Evolutionary conservation across 1,140 invertebrate species (phyloP).

Genomic region (Papilio polyxenes): DNA sequence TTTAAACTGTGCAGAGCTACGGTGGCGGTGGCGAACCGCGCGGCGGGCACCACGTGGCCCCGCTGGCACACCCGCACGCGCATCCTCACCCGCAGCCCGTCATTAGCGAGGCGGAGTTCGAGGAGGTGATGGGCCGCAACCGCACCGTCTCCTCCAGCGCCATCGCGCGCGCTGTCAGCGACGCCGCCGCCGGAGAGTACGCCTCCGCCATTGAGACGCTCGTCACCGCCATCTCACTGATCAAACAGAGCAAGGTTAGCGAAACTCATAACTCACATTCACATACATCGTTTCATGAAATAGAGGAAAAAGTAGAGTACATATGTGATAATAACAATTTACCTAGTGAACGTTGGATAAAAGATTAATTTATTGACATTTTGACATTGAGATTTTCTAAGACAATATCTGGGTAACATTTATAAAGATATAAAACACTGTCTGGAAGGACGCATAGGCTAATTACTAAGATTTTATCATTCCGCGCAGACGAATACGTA

Average conservation of each 20-base stretch:
- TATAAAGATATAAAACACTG: no score
- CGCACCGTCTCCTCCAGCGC: constrained; percentile 98
- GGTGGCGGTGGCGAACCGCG: constrained; percentile 57
- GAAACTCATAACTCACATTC: background rate
- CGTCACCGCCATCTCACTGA: constrained; percentile 98
- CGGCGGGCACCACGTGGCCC: constrained; percentile 51
- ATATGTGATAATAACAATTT: no score
- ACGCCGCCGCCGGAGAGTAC: constrained; percentile 98
- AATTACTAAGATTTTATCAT: no score
- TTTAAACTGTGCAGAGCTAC: constrained; percentile 52
- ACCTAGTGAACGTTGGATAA: no score
- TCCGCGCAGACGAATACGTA: no score
- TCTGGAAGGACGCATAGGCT: no score
- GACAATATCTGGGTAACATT: no score
- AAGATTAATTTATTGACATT: no score
- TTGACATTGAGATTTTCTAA: no score
- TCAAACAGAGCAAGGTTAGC: constrained; percentile 96
- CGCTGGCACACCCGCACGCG: constrained; percentile 57
- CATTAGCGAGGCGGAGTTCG: constrained; percentile 96
- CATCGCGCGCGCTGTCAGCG: constrained; percentile 97
- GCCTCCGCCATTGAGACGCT: constrained; percentile 98
- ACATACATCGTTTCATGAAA: no score
- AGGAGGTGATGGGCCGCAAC: constrained; percentile 98
- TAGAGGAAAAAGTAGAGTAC: no score
- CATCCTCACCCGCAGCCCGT: constrained; percentile 78